Evolutionary conservation across 2,113 vertebrate genomes (phyloP).

Genomic region (Hippocampus comes): DNA sequence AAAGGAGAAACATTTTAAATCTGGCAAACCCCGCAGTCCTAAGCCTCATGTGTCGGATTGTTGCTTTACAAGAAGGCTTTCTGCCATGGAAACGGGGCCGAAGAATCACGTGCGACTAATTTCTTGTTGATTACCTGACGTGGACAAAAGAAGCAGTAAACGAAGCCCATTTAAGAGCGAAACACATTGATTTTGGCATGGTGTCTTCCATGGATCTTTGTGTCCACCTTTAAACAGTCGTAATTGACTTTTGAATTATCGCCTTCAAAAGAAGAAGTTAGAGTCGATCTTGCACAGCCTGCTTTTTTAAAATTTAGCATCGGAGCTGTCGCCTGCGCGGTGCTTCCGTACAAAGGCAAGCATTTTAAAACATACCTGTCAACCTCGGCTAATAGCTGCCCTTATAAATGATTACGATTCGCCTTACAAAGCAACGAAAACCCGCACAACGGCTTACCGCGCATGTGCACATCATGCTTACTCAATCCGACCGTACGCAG

Average conservation of each 20-base stretch:
- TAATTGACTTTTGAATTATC: not conserved
- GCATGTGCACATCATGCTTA: too few relatives aligned
- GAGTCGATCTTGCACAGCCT: not conserved
- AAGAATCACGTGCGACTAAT: not conserved
- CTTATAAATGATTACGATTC: too few relatives aligned
- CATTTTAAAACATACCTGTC: not conserved
- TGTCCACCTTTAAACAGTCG: not conserved
- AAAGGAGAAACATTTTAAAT: not conserved
- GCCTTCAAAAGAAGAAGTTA: not conserved
- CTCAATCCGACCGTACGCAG: too few relatives aligned
- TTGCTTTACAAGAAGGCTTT: not conserved
- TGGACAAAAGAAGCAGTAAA: not conserved
- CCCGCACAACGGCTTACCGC: too few relatives aligned
- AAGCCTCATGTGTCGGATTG: not conserved
- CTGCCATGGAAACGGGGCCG: not conserved
- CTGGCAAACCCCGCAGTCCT: not conserved
- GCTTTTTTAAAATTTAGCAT: not conserved
- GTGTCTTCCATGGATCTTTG: not conserved
- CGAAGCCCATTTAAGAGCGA: not conserved
- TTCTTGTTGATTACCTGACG: not conserved
- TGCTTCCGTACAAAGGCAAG: not conserved
- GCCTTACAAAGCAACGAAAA: too few relatives aligned
- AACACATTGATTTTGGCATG: not conserved
- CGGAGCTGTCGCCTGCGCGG: not conserved
- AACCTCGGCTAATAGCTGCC: too few relatives aligned